phyloP scores from a whole-genome alignment of 2,888 invertebrate genomes.

The Rhingia campestris region DNA sequence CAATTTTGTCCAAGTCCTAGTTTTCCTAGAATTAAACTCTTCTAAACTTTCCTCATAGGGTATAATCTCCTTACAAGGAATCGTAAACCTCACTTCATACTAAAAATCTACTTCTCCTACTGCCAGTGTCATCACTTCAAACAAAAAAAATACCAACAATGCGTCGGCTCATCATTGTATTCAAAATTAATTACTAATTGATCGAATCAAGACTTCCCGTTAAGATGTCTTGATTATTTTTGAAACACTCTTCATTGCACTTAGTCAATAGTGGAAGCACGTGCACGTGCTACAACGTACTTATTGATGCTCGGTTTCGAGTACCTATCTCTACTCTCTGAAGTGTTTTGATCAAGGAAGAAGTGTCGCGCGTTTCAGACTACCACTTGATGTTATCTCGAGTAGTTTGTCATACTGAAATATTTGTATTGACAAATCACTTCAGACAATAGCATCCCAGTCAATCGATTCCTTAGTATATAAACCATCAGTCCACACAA shows the following conservation, averaged over 20 bases:
- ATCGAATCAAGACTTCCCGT: too few relatives aligned
- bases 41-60: too few relatives aligned
- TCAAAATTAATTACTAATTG: too few relatives aligned
- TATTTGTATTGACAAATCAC: conserved; percentile 45
- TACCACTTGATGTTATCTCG: conserved; percentile 32
- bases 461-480: conserved; percentile 5
- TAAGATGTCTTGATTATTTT: too few relatives aligned
- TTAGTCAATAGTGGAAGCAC: not conserved
- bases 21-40: too few relatives aligned
- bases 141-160: too few relatives aligned
- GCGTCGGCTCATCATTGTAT: too few relatives aligned
- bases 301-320: not conserved
- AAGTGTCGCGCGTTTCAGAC: conserved; percentile 29
- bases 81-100: too few relatives aligned
- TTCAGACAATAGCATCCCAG: conserved; percentile 26
- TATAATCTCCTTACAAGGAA: too few relatives aligned
- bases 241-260: not conserved
- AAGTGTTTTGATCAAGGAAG: conserved; percentile 23
- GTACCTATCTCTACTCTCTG: conserved; percentile 11
- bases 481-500: not conserved
- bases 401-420: conserved; percentile 22
- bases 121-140: too few relatives aligned
- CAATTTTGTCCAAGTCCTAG: too few relatives aligned
- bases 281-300: conserved; percentile 10
- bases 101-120: too few relatives aligned